These are phyloP conservation scores for Dioctria rufipes DNA, from an alignment of 2,888 invertebrate genomes.

Conservation along the genomic window DNA sequence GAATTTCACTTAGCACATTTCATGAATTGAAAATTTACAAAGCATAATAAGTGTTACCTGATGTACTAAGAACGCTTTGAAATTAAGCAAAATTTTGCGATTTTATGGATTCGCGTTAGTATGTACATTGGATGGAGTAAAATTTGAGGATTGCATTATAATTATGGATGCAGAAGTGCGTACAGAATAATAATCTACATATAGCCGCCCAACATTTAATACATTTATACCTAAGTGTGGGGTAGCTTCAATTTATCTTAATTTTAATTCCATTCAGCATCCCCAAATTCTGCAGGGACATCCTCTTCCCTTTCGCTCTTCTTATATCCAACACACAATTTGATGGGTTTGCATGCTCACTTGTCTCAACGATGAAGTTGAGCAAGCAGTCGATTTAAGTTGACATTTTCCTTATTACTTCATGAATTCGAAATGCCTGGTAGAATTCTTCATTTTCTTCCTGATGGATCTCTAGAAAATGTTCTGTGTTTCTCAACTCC, in stretches of 20 bases:
- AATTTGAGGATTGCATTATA: not conserved
- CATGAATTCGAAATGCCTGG: constrained; percentile 39
- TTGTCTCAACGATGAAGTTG: not conserved
- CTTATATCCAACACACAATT: not conserved
- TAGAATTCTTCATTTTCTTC: constrained; percentile 2
- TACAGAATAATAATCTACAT: constrained; percentile 21
- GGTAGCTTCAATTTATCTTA: not conserved
- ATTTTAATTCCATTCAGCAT: constrained; percentile 1
- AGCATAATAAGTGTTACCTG: constrained; percentile 36
- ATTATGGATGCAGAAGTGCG: not conserved
- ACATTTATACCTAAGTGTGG: too few species aligned
- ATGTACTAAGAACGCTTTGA: constrained; percentile 10
- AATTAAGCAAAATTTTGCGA: constrained; percentile 24
- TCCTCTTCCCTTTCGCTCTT: not conserved
- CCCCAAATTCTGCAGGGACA: not conserved
- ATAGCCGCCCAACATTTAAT: not conserved
- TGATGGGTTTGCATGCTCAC: not conserved
- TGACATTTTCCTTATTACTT: constrained; percentile 44
- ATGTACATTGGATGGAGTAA: not conserved
- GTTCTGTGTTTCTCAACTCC: too few species aligned
- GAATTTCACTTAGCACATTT: constrained; percentile 44
- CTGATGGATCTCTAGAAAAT: too few species aligned
- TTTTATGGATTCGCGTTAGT: not conserved
- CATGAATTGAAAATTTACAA: constrained; percentile 43
- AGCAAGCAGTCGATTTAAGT: constrained; percentile 24